A percentile compares a stretch with the other conserved stretches of the same genome.
Evolutionary conservation across 2,888 invertebrate genomes (phyloP).

Genomic region (Eupeodes latifasciatus): DNA sequence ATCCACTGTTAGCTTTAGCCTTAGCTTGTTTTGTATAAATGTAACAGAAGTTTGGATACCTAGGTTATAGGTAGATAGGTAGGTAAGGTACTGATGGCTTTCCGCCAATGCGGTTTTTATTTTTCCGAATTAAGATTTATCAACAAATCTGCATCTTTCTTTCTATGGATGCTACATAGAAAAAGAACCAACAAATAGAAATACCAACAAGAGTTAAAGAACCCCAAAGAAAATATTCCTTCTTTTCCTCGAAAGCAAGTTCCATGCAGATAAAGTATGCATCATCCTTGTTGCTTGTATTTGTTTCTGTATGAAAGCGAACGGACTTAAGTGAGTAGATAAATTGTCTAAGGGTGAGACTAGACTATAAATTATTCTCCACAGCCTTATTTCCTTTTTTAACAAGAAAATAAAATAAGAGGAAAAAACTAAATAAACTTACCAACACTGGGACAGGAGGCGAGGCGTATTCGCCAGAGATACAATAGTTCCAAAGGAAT

Average conservation of each 20-base stretch:
- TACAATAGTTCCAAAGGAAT: constrained; percentile 46
- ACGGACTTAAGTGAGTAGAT: constrained; percentile 70
- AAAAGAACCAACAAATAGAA: not conserved
- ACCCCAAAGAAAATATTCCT: constrained; percentile 38
- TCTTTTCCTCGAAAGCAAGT: constrained; percentile 32
- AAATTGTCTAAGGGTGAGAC: constrained; percentile 76
- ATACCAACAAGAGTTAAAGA: constrained; percentile 22
- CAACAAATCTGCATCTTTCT: constrained; percentile 72
- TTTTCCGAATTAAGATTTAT: constrained; percentile 72
- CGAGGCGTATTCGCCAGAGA: constrained; percentile 8
- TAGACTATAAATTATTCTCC: constrained; percentile 68
- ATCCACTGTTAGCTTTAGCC: constrained; percentile 36
- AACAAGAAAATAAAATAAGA: not conserved
- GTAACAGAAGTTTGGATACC: not conserved
- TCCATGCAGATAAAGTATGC: constrained; percentile 2
- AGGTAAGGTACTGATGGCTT: not conserved
- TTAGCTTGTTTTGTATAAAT: not conserved
- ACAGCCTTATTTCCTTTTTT: constrained; percentile 46
- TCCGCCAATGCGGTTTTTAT: constrained; percentile 32
- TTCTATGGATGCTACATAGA: constrained; percentile 29
- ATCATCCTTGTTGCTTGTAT: too few species aligned
- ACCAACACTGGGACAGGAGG: not conserved
- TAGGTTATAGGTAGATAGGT: not conserved
- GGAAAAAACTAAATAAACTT: constrained; percentile 29
- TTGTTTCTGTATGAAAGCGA: constrained; percentile 4